Conservation (phyloP, 2,888 invertebrate species). For the Callimorpha dominula region DNA sequence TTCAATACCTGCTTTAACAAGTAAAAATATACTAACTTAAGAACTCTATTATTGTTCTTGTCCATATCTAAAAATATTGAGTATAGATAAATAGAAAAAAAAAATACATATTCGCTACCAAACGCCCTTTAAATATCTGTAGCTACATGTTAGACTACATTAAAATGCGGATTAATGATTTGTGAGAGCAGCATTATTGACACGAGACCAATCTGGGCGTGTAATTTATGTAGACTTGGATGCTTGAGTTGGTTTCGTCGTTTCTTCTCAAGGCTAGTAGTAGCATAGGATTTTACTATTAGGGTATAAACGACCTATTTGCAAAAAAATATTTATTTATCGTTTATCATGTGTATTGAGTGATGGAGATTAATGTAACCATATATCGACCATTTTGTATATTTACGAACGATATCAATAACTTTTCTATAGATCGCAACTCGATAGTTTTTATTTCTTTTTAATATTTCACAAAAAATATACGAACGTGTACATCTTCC, state of each 20-base stretch:
- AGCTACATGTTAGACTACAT: conserved; percentile 33
- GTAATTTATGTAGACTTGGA: no score
- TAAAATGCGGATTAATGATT: conserved; percentile 52
- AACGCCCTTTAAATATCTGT: conserved; percentile 7
- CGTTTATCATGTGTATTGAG: no score
- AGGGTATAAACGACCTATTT: no score
- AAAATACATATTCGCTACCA: conserved; percentile 22
- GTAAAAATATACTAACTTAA: no score
- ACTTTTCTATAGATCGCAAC: neutral
- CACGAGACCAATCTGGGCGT: conserved; percentile 45
- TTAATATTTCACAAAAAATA: neutral
- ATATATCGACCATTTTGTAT: neutral
- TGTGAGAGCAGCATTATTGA: conserved; percentile 38
- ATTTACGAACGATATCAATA: conserved; percentile 6
- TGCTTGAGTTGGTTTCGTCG: no score
- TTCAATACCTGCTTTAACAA: no score
- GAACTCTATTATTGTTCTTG: no score
- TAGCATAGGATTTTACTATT: no score
- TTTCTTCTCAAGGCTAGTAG: no score
- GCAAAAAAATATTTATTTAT: no score
- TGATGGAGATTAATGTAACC: conserved; percentile 50
- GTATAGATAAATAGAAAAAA: no score
- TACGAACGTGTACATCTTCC: neutral
- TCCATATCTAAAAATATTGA: no score
- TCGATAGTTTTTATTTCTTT: neutral